These are phyloP conservation scores for Chaetodon auriga DNA, from an alignment of 2,113 vertebrate species.

Conservation along the genomic window DNA sequence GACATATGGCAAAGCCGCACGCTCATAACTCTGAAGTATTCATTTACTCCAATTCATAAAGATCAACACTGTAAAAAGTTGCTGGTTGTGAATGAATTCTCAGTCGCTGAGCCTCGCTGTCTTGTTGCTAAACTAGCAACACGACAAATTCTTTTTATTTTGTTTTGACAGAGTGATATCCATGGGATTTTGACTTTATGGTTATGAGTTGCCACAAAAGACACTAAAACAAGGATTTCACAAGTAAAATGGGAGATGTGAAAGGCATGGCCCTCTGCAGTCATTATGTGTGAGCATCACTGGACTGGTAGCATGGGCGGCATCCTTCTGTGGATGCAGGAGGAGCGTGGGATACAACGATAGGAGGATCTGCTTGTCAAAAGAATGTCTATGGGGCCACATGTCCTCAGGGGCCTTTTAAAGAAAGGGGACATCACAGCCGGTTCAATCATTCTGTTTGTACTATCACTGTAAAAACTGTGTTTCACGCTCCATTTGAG, in stretches of 20 bases:
- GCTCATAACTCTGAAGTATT: background rate
- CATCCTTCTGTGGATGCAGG: background rate
- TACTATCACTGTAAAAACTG: background rate
- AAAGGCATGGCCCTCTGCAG: background rate
- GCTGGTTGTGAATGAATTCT: background rate
- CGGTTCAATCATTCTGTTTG: background rate
- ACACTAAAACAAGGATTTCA: background rate
- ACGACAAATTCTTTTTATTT: background rate
- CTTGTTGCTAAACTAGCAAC: background rate
- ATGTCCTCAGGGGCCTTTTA: background rate
- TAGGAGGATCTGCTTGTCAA: background rate
- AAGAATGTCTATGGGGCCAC: background rate
- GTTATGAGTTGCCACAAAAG: background rate
- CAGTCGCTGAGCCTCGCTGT: background rate
- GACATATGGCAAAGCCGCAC: background rate
- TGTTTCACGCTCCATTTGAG: background rate
- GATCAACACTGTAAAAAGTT: background rate
- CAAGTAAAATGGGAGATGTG: background rate
- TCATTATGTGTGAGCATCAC: background rate
- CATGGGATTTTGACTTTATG: background rate
- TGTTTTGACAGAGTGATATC: background rate
- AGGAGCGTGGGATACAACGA: background rate
- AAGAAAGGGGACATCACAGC: background rate
- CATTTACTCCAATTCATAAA: background rate
- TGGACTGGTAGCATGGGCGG: background rate